Percentiles rank a stretch among this genome's conserved stretches.
phyloP scores from a whole-genome alignment of 2,797 vertebrate species.

The Chelmon rostratus region DNA sequence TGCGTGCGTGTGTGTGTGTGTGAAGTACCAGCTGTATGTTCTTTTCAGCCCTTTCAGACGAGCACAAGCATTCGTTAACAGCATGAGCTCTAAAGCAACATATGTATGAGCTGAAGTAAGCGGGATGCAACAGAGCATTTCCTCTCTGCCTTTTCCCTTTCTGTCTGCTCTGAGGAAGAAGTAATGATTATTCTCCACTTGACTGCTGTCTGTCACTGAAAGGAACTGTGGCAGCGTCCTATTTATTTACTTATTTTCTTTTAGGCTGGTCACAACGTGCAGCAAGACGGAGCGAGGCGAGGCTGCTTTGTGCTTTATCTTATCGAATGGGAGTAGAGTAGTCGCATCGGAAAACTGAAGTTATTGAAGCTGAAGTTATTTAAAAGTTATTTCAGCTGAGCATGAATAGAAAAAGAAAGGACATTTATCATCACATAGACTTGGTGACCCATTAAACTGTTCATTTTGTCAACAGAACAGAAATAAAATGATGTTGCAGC shows the following conservation, averaged over 20 bases:
- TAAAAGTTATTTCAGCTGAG: slow-evolving; percentile 18
- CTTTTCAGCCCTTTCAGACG: slow-evolving; percentile 45
- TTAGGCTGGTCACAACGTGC: slow-evolving; percentile 43
- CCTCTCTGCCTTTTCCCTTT: slow-evolving; percentile 27
- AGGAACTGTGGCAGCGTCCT: slow-evolving; percentile 43
- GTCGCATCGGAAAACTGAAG: slow-evolving; percentile 18
- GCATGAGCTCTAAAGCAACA: slow-evolving; percentile 42
- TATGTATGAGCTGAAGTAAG: slow-evolving; percentile 48
- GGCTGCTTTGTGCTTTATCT: slow-evolving; percentile 47
- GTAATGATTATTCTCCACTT: slow-evolving; percentile 62
- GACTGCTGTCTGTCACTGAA: slow-evolving; percentile 67
- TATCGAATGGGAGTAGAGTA: slow-evolving; percentile 24
- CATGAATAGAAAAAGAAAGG: not conserved
- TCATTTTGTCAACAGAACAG: not conserved
- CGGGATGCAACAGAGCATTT: slow-evolving; percentile 48
- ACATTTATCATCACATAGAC: not conserved
- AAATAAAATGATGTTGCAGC: not conserved
- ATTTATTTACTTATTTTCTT: no score
- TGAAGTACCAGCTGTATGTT: slow-evolving; percentile 59
- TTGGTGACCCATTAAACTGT: not conserved
- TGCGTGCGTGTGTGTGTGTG: slow-evolving; percentile 6
- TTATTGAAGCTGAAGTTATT: slow-evolving; percentile 27
- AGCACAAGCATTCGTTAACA: slow-evolving; percentile 56
- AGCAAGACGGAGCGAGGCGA: slow-evolving; percentile 32
- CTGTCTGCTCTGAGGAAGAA: slow-evolving; percentile 33